Base-by-base conservation (phyloP, 1,140 invertebrate species). In the Pissodes strobi region DNA sequence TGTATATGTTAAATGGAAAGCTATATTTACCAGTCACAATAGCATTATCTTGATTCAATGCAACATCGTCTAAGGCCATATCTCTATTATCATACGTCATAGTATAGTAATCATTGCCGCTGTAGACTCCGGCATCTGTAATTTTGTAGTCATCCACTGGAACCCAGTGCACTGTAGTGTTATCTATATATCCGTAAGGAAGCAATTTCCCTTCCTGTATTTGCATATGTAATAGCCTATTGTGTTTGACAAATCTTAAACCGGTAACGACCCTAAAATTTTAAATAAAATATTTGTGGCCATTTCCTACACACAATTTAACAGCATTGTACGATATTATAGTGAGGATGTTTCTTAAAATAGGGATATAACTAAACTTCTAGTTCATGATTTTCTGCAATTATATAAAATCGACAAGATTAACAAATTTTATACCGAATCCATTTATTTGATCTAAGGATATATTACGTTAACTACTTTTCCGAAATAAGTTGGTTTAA, bases 31-130 rank as follows among this genome's bases (percentile, higher is more conserved):
- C 87, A 66, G 87, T 92, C 43, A 90, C 70, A 38, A 89, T 82
- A 72, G 34, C 9, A 25, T 85, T 82, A 38, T 69, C 80, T 75
- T 12, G 70, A 49, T 0, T 83, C 81, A 12, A 83, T 84, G 17
- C 83, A 12, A 93, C 78, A 71, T 91, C 87, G 71, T 94, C 91
- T 63, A 94, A 78, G 75, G 93, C 91, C 2, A 94, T 79, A 0
- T 85, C 85, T 66, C 91, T 78, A 65, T 84, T 83, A 65, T 90
- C 88, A 76, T 87, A 91, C 2, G 83, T 82, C 18, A 93, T 72
- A 5, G 82, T 89, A 66, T 90, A 88, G 71, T 88, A 93, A 67
- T 91, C 89, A 2, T 78, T 64, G 0, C 83, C 84, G 17, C 82
- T 82, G 10, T 70, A 76, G 0, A 87, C 76, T 12, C 80, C 73